Evolutionary conservation across 2,113 vertebrate genomes (phyloP), one percentile per base, ranked within the genome.

Genomic region (Urocitellus parryii): DNA sequence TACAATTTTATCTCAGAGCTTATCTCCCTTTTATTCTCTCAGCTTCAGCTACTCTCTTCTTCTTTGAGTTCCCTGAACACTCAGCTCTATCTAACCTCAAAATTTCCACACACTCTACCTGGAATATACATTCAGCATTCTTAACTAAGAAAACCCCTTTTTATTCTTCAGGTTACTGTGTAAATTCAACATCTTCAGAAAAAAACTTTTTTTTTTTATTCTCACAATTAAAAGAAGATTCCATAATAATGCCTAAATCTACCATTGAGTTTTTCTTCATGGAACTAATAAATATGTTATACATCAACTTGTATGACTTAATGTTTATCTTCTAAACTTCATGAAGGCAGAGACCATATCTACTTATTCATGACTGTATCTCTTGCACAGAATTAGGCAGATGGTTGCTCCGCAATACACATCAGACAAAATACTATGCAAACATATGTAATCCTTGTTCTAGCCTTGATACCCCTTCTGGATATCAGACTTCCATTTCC

Each of bases 171-270:
- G 27, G 24, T 51, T 61, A 17, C 56, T 91, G 63, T 67, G 53
- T n/a, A 91, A 91, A 83, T 45, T 81, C 90, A 84, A 67, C 18
- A 77, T 42, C 65, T 68, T 94, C 9, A 80, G 29, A 79, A 80
- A 88, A 95, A 70, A 4, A 8, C 1, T 81, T 83, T 92, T 53
- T 42, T 51, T 56, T 92, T 53, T n/a, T 37, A 42, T 70, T 80
- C 7, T 56, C 12, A 58, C 58, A 61, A 63, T 63, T 70, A 53
- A 89, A 94, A 22, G 56, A 18, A 81, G 45, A 58, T 48, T 8
- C 34, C 56, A n/a, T 48, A 29, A 45, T 45, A 81, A 86, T n/a
- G 6, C 4, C 18, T 92, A 73, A 92, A 45, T 63, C n/a, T 73
- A 37, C 5, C 34, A 82, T 20, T 89, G 34, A 58, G 4, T 42